Conservation (phyloP, 2,113 vertebrate species). For the Podarcis raffonei region DNA sequence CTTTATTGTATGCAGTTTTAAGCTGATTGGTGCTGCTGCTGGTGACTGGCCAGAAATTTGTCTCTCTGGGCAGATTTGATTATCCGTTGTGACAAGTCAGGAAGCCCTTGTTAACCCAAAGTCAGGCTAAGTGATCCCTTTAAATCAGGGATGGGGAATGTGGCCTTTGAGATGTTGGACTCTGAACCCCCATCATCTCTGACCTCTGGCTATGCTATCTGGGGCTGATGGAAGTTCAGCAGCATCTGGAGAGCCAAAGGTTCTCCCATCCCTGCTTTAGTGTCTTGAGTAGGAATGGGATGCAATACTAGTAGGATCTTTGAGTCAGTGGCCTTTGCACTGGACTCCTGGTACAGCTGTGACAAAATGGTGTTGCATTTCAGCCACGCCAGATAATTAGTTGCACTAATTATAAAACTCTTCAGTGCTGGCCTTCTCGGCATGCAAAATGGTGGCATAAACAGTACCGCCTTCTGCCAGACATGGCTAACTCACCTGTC, state of each 20-base stretch:
- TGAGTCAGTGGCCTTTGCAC: not conserved
- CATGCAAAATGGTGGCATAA: not conserved
- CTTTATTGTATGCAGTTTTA: not conserved
- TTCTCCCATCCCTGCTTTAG: not conserved
- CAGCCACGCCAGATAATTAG: no score
- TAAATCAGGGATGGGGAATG: not conserved
- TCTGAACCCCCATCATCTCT: no score
- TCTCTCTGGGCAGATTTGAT: not conserved
- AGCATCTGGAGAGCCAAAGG: no score
- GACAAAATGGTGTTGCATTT: not conserved
- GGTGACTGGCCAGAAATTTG: not conserved
- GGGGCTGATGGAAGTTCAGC: no score
- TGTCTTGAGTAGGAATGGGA: not conserved
- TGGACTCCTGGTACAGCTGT: not conserved
- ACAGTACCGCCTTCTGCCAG: not conserved
- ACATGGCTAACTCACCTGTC: not conserved
- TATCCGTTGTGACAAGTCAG: not conserved
- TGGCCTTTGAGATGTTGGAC: no score
- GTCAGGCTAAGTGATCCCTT: not conserved
- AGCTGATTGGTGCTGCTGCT: not conserved
- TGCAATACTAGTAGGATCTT: not conserved
- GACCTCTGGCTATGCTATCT: no score
- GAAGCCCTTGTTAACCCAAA: not conserved
- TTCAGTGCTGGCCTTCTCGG: not conserved
- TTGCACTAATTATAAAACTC: not conserved